Evolutionary conservation across 2,888 invertebrate species (phyloP), one percentile per base, ranked within the genome.

Genomic region (Lydus trimaculatus): DNA sequence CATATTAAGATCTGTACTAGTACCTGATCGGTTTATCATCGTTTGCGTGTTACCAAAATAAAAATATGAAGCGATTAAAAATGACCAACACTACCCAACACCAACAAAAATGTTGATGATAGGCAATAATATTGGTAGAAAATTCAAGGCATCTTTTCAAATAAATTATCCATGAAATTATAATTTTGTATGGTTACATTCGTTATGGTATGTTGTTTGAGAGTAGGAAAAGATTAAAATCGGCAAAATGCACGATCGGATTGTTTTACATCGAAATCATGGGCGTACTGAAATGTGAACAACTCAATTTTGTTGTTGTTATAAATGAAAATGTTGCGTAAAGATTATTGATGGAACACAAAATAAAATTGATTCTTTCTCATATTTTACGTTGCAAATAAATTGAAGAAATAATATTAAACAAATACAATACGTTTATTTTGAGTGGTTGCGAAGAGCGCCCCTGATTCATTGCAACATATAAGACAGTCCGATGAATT

Each of bases 401-500:
- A 17, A 43, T 15, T 15, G 7, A 5, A 7, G 0, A 43, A 43
- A 43, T 43, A 43, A 43, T 2, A 17, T 17, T 25, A 39, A 23
- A 43, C 0, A 25, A 36, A 61, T n/a, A 39, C 23, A 7, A 39
- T 39, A 23, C 2, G 43, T 17, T 43, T 43, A 36, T 31, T 56
- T 56, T 8, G 1, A 25, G 25, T 25, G 15, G 15, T 28, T 5
- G 13, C 2, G 1, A n/a, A 25, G 25, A 56, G 56, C 56, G 56
- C 56, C 56, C 4, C 56, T 56, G 56, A 28, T 28, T 15, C 25
- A 23, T 2, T 56, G 2, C 6, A 5, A 66, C 52, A 60, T 64
- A 70, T 64, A 70, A 71, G 72, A 74, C 72, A 69, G 58, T 62
- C 68, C 58, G 64, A 74, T 77, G 75, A 78, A 67, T 75, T 76